Percentiles rank a stretch among this genome's conserved stretches.
These are phyloP conservation scores for Neodon shergylaensis DNA, from an alignment of 2,113 vertebrate genomes.

Conservation along the genomic window DNA sequence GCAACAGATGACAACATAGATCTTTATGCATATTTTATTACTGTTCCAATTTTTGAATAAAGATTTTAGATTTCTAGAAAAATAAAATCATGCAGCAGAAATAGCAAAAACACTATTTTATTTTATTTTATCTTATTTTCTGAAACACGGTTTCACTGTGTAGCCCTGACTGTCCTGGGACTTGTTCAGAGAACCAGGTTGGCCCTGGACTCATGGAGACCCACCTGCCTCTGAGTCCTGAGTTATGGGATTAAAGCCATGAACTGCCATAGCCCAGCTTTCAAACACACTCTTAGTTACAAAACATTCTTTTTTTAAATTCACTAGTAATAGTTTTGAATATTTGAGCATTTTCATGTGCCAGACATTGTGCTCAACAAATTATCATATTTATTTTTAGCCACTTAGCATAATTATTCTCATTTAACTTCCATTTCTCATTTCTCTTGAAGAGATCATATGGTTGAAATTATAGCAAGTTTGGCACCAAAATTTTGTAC, in stretches of 20 bases:
- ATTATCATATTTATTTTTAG: not conserved
- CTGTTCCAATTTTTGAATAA: slow-evolving; percentile 51
- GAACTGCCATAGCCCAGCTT: not conserved
- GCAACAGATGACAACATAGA: slow-evolving; percentile 52
- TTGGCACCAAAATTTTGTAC: slow-evolving; percentile 8
- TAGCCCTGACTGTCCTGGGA: not conserved
- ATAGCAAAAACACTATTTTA: not conserved
- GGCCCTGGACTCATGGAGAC: too few relatives aligned
- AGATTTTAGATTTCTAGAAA: slow-evolving; percentile 37
- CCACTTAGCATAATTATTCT: not conserved
- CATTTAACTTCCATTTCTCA: slow-evolving; percentile 1
- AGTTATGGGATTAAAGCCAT: not conserved
- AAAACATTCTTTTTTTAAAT: slow-evolving; percentile 18
- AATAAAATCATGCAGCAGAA: not conserved
- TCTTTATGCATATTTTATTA: slow-evolving; percentile 52
- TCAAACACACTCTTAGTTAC: not conserved
- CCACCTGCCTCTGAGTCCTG: not conserved
- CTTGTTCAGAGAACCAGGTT: not conserved
- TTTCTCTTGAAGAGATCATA: slow-evolving; percentile 25
- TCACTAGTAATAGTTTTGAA: slow-evolving; percentile 27
- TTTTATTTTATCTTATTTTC: too few relatives aligned
- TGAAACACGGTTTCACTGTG: not conserved
- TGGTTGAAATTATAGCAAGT: not conserved
- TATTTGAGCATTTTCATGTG: slow-evolving; percentile 27
- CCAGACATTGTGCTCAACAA: not conserved